Evolutionary conservation across 2,113 vertebrate species (phyloP).

Genomic region (Halichoerus grypus): DNA sequence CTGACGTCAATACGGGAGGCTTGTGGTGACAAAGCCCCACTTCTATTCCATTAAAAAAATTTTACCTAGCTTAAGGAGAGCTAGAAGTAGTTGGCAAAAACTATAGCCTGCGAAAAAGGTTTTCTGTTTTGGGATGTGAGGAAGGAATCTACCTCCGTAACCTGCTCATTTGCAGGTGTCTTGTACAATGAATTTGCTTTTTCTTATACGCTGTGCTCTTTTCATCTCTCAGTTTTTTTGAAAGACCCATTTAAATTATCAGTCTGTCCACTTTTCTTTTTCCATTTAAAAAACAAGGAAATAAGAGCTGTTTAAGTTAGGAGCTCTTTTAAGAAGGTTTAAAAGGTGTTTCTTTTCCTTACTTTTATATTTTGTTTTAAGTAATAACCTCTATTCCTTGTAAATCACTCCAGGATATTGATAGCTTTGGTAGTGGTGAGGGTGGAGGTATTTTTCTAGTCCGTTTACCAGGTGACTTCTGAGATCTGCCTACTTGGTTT

Average conservation of each 20-base stretch:
- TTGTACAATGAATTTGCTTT: background rate
- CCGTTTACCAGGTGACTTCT: background rate
- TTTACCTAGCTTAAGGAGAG: background rate
- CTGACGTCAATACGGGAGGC: background rate
- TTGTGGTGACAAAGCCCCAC: background rate
- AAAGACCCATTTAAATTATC: background rate
- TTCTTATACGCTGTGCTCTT: background rate
- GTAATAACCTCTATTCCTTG: background rate
- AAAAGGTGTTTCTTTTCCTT: background rate
- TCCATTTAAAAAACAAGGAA: background rate
- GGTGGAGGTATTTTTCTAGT: background rate
- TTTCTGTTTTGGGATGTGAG: background rate
- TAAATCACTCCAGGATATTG: background rate
- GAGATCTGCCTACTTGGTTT: background rate
- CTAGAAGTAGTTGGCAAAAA: background rate
- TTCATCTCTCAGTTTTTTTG: background rate
- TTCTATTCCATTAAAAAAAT: background rate
- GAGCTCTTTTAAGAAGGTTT: background rate
- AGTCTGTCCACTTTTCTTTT: background rate
- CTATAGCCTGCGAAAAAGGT: background rate
- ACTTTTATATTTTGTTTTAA: constrained; percentile 19
- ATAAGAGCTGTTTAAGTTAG: background rate
- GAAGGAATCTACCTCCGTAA: background rate
- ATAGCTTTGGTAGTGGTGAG: background rate
- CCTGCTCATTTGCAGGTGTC: background rate